phyloP scores from a whole-genome alignment of 1,140 invertebrate species.

The Trichogramma pretiosum region DNA sequence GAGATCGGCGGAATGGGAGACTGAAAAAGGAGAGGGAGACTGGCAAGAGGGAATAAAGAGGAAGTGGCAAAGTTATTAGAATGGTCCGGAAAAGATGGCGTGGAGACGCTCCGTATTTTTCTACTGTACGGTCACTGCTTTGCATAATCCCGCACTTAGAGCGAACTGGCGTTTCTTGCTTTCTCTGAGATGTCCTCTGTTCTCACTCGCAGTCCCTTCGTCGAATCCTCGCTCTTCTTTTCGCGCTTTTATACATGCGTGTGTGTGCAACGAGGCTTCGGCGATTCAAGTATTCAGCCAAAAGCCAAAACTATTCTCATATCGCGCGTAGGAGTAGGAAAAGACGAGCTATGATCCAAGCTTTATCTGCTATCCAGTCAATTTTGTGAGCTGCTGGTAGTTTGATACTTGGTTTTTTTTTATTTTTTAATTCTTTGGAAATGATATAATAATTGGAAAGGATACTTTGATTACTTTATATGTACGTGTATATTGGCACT shows the following conservation, averaged over 20 bases:
- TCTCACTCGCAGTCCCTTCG: background rate
- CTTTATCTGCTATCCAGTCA: too few species aligned
- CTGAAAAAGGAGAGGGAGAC: too few species aligned
- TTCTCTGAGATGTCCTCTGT: slow-evolving; percentile 23
- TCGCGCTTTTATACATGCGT: too few species aligned
- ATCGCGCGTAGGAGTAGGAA: slow-evolving; percentile 3
- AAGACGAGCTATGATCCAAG: slow-evolving; percentile 17
- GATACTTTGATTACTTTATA: slow-evolving; percentile 1
- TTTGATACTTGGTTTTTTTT: too few species aligned
- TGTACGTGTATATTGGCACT: too few species aligned
- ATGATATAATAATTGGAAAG: too few species aligned
- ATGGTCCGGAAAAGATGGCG: slow-evolving; percentile 49
- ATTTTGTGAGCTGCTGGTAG: slow-evolving; percentile 7
- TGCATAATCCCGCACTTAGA: slow-evolving; percentile 50
- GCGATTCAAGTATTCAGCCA: too few species aligned
- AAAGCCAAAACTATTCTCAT: too few species aligned
- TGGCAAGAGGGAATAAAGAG: slow-evolving; percentile 24
- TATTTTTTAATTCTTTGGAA: too few species aligned
- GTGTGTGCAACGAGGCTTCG: too few species aligned
- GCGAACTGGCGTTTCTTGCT: slow-evolving; percentile 24
- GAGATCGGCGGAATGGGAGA: too few species aligned
- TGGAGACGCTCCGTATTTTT: slow-evolving; percentile 49
- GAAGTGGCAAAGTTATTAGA: slow-evolving; percentile 45
- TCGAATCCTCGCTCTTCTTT: slow-evolving; percentile 3
- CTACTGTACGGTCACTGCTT: slow-evolving; percentile 48